phyloP scores from a whole-genome alignment of 1,140 invertebrate species.

The Lordiphosa stackelbergi region DNA sequence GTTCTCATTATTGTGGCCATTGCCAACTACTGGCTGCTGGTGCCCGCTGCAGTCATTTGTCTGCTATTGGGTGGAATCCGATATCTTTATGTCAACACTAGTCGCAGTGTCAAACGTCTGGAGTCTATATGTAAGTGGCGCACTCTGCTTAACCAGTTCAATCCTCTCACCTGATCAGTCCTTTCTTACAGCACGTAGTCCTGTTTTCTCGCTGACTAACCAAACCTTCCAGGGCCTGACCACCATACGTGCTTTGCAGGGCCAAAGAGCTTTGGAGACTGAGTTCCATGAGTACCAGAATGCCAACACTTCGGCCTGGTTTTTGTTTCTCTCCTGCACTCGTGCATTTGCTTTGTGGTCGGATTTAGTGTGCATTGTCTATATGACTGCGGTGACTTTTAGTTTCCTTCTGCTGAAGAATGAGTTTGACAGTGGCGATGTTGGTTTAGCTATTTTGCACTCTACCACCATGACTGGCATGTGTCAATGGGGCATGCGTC shows the following conservation, averaged over 20 bases:
- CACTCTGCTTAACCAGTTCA: neutral
- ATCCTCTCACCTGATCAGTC: neutral
- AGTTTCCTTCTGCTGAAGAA: conserved; percentile 78
- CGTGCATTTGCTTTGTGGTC: conserved; percentile 91
- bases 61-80: conserved; percentile 83
- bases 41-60: conserved; percentile 85
- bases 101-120: conserved; percentile 88
- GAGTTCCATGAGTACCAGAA: conserved; percentile 85
- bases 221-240: conserved; percentile 87
- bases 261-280: conserved; percentile 81
- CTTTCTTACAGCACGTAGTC: conserved; percentile 79
- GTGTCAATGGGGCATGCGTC: conserved; percentile 80
- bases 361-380: conserved; percentile 83
- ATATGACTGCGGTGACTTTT: conserved; percentile 83
- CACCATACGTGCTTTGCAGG: conserved; percentile 86
- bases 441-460: conserved; percentile 91
- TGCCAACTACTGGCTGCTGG: conserved; percentile 87
- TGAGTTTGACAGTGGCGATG: conserved; percentile 79
- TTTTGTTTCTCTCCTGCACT: conserved; percentile 83
- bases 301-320: conserved; percentile 85
- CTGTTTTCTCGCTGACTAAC: conserved; percentile 85
- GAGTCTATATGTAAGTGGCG: conserved; percentile 85
- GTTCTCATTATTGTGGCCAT: conserved; percentile 85
- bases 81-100: conserved; percentile 86
- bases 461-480: conserved; percentile 87